Evolutionary conservation across 2,888 invertebrate species (phyloP).

Genomic region (Octodonta nipae): DNA sequence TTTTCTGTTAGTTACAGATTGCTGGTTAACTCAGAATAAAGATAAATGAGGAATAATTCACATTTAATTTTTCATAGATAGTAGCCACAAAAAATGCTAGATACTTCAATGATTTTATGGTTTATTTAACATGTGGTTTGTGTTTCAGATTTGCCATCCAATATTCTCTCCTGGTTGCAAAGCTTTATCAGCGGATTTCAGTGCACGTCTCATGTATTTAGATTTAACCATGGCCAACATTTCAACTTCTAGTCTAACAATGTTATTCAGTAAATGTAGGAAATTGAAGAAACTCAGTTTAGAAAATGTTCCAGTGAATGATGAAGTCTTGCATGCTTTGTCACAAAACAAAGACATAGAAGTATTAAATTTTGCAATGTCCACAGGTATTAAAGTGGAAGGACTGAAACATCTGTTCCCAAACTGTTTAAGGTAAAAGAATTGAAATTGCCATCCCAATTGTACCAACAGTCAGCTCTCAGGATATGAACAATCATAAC

Average conservation of each 20-base stretch:
- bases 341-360: slow-evolving; percentile 55
- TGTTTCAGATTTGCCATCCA: slow-evolving; percentile 37
- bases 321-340: slow-evolving; percentile 52
- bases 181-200: slow-evolving; percentile 33
- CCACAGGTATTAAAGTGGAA: slow-evolving; percentile 51
- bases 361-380: slow-evolving; percentile 74
- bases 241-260: slow-evolving; percentile 42
- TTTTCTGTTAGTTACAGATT: too few species aligned
- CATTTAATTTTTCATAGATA: too few species aligned
- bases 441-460: not conserved
- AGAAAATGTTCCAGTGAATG: slow-evolving; percentile 58
- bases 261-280: slow-evolving; percentile 50
- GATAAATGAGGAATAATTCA: too few species aligned
- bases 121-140: too few species aligned
- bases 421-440: slow-evolving; percentile 44
- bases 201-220: slow-evolving; percentile 60
- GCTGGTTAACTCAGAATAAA: too few species aligned
- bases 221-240: slow-evolving; percentile 74
- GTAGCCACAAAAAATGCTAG: too few species aligned
- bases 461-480: not conserved
- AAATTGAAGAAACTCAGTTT: slow-evolving; percentile 69
- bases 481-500: not conserved
- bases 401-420: slow-evolving; percentile 50
- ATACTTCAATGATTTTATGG: too few species aligned
- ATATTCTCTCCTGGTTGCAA: slow-evolving; percentile 36